Percentiles rank a stretch among this genome's conserved stretches.
phyloP scores from a whole-genome alignment of 1,140 invertebrate species.

The Acyrthosiphon pisum region DNA sequence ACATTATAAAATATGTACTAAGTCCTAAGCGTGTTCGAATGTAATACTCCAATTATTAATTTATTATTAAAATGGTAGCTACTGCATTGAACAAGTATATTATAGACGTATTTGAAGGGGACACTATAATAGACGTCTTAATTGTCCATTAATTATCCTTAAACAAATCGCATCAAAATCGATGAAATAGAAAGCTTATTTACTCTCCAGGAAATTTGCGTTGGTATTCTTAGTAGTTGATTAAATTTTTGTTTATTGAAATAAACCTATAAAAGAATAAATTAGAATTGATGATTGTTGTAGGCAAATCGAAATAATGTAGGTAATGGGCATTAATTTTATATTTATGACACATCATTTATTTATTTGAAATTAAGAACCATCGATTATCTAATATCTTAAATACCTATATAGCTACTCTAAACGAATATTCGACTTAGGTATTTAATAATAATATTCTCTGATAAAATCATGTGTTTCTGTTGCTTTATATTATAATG shows the following conservation, averaged over 20 bases:
- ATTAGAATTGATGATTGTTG: conserved; percentile 17
- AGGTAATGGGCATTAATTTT: background rate
- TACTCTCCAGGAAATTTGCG: background rate
- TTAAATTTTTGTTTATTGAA: background rate
- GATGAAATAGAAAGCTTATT: background rate
- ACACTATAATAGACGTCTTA: background rate
- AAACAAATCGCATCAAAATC: background rate
- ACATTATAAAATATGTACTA: background rate
- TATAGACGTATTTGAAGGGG: background rate
- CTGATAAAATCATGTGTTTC: background rate
- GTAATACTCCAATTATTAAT: background rate
- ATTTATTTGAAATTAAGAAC: background rate
- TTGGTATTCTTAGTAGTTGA: background rate
- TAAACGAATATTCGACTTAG: background rate
- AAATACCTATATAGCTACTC: background rate
- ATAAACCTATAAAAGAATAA: background rate
- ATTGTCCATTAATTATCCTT: conserved; percentile 7
- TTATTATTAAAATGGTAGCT: background rate
- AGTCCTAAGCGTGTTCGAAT: background rate
- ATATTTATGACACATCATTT: background rate
- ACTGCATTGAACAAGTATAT: background rate
- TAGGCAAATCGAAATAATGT: background rate
- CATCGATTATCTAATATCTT: background rate
- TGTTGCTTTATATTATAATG: background rate
- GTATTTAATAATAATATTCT: background rate